Base-by-base conservation (phyloP, 2,113 vertebrate species). In the Mastomys natalensis region DNA sequence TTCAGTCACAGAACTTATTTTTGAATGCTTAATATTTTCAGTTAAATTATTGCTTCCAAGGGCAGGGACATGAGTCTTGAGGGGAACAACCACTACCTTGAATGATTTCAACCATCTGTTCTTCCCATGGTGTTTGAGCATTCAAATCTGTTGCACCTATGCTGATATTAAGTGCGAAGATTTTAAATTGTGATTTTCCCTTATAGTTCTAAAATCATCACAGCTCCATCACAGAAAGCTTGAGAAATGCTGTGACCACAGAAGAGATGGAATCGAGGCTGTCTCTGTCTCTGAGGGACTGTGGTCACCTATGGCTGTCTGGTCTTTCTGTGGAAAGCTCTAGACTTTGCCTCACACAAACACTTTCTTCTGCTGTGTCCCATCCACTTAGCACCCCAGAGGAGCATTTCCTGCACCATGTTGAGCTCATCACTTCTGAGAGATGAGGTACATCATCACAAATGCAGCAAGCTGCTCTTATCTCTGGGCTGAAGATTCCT, bases 371-470 rank as follows among this genome's bases (percentile, higher is more conserved):
- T 45, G 45, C 70, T 73, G 5, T 5, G 2, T 22, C 37, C 37
- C 55, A 60, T 16, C 55, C 74, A 4, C 19, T 24, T 3, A 53
- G 1, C 7, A 53, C 29, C 1, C 0, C 16, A 2, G 0, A 0
- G 1, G 90, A 66, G 31, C 19, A 2, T 9, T 5, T 48, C 15
- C 51, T 37, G 40, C 31, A 3, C 24, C 22, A 26, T 1, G 21
- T 5, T 13, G 9, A 10, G 2, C 64, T 21, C 1, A 1, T 60
- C 64, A 34, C 17, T 55, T 45, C 11, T 10, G 74, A 34, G 0
- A 1, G 55, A 31, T 22, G 29, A 29, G 0, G 0, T 3, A 9
- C 0, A 0, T 3, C 10, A 45, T 58, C 1, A 21, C 60, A 43
- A 40, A 10, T 34, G 17, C 13, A 64, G 62, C 51, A 66, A 51